Conservation (phyloP, 1,140 invertebrate genomes). For the Achatina immaculata region DNA sequence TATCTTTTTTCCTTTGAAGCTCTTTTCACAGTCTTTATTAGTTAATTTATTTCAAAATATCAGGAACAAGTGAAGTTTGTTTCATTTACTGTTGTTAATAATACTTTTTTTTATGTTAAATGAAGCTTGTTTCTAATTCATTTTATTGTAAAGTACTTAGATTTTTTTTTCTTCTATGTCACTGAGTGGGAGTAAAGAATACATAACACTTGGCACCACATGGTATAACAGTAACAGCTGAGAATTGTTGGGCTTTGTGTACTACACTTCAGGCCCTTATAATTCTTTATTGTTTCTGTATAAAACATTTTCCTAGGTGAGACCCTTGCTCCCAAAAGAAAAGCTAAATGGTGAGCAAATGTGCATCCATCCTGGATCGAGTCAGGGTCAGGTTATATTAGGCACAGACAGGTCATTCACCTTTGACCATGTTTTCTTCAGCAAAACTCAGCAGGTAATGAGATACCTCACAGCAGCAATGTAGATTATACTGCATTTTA, state of each 20-base stretch:
- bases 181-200: too few relatives aligned
- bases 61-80: too few relatives aligned
- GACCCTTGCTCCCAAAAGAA: slow-evolving; percentile 68
- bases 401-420: slow-evolving; percentile 91
- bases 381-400: slow-evolving; percentile 85
- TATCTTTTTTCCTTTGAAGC: neutral
- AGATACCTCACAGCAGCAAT: neutral
- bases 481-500: too few relatives aligned
- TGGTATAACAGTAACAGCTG: neutral
- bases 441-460: slow-evolving; percentile 77
- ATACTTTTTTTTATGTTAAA: too few relatives aligned
- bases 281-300: neutral
- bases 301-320: slow-evolving; percentile 53
- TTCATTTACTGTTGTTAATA: neutral
- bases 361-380: slow-evolving; percentile 63
- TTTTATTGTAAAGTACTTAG: too few relatives aligned
- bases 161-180: too few relatives aligned
- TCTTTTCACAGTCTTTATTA: too few relatives aligned
- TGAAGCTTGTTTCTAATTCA: too few relatives aligned
- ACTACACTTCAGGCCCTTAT: neutral
- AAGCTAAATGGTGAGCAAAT: slow-evolving; percentile 65
- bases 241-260: neutral
- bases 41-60: too few relatives aligned
- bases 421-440: slow-evolving; percentile 88
- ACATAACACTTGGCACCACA: neutral